Conservation (phyloP, 2,888 invertebrate species). For the Lycaena phlaeas region DNA sequence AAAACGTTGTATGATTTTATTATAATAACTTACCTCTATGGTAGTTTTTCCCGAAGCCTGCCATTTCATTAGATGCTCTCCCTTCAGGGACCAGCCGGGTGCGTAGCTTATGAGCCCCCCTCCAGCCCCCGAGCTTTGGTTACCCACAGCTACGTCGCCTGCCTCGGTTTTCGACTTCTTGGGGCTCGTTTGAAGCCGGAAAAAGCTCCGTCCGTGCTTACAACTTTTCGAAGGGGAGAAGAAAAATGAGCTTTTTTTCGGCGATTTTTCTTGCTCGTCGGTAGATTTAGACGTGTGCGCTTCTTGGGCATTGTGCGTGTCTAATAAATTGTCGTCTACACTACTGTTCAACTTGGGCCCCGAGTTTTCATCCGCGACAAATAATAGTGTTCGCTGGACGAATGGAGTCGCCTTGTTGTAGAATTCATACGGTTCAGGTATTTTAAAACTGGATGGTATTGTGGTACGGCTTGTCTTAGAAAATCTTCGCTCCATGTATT, state of each 20-base stretch:
- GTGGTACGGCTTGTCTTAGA: conserved; percentile 61
- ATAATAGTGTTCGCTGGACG: conserved; percentile 60
- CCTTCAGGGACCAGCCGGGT: conserved; percentile 75
- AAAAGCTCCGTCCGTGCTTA: conserved; percentile 65
- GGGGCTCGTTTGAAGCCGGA: conserved; percentile 67
- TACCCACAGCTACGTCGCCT: conserved; percentile 27
- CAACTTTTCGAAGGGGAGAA: conserved; percentile 68
- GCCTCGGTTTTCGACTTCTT: conserved; percentile 60
- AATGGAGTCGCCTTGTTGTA: conserved; percentile 69
- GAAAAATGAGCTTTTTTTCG: conserved; percentile 68
- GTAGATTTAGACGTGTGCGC: conserved; percentile 44
- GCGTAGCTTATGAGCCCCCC: conserved; percentile 74
- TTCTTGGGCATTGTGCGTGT: conserved; percentile 31
- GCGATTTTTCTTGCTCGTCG: conserved; percentile 64
- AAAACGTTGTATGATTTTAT: too few relatives aligned
- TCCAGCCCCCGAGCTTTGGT: conserved; percentile 27
- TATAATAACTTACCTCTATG: conserved; percentile 58
- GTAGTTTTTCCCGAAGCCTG: conserved; percentile 74
- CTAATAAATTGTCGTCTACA: conserved; percentile 26
- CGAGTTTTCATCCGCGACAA: conserved; percentile 61
- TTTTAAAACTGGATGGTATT: conserved; percentile 61
- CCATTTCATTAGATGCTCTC: conserved; percentile 76
- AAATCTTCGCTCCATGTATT: conserved; percentile 69
- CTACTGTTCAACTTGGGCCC: conserved; percentile 47
- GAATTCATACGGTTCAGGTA: conserved; percentile 61